Evolutionary conservation across 2,888 invertebrate species (phyloP), one percentile per base, ranked within the genome.

Genomic region (Nasonovia ribisnigri): DNA sequence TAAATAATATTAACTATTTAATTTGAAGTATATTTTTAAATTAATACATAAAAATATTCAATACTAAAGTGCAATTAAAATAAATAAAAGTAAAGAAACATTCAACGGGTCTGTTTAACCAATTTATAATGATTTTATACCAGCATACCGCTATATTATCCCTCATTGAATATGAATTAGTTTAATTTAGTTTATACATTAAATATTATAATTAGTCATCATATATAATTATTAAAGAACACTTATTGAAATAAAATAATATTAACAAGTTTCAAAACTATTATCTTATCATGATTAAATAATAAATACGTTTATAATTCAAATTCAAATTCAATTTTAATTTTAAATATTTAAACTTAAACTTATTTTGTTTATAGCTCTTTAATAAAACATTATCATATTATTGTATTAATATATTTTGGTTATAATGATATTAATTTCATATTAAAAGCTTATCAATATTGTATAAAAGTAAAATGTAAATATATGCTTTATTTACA

Each of bases 401-500:
- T 90, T 46, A n/a, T 90, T 24, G 67, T 77, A 77, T 60, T 43
- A 46, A 77, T 51, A n/a, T 84, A 77, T 36, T 24, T 13, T 43
- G 4, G 42, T 42, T 84, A 54, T 86, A 84, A 84, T 84, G 36
- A 57, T 46, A 46, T 57, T 57, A 88, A 89, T 57, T 57, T 51
- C 13, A 84, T 54, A 84, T 84, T 77, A 20, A 36, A 54, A 77
- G 36, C 20, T 46, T 46, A 84, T 24, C 57, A 84, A 84, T 84
- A 67, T 4, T 84, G n/a, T 57, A n/a, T 89, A 57, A 93, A 67
- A 77, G 43, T 48, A 84, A 88, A 54, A 87, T 67, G 26, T 29
- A 48, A 89, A 93, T 36, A 46, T 16, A 29, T 36, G 20, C 48
- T 88, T 96, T 97, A 98, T 95, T 98, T 98, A 95, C 98, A 99